A percentile compares a stretch with the other conserved stretches of the same genome.
These are phyloP conservation scores for Aptenodytes forsteri DNA, from an alignment of 2,113 vertebrate genomes.

Conservation along the genomic window DNA sequence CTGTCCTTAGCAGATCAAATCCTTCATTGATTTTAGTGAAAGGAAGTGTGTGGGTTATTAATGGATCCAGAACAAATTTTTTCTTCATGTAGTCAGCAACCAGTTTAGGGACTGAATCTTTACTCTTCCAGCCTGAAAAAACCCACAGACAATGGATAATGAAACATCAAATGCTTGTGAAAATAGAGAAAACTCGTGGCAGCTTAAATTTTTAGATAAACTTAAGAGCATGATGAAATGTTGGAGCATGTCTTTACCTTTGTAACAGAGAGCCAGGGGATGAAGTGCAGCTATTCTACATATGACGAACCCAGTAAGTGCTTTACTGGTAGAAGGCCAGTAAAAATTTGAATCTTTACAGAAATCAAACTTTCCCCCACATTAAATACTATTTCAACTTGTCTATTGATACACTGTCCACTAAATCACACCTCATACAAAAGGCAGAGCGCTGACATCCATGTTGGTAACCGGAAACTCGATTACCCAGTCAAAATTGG, in stretches of 20 bases:
- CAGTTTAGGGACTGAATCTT: constrained; percentile 80
- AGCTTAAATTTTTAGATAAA: not conserved
- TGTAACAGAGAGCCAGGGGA: not conserved
- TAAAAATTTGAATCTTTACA: not conserved
- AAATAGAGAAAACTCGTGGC: not conserved
- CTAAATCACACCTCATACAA: not conserved
- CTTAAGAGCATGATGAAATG: not conserved
- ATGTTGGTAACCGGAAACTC: not conserved
- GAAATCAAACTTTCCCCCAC: not conserved
- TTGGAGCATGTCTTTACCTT: not conserved
- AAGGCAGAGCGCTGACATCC: not conserved
- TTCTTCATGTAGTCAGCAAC: constrained; percentile 87
- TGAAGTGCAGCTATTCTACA: not conserved
- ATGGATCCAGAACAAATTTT: constrained; percentile 87
- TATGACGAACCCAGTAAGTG: not conserved
- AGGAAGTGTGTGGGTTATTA: constrained; percentile 86
- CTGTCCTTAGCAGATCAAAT: constrained; percentile 83
- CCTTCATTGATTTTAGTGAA: constrained; percentile 86
- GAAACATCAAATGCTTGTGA: not conserved
- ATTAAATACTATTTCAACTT: not conserved
- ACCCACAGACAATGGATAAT: not conserved
- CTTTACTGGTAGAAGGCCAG: not conserved
- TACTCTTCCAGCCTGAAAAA: constrained; percentile 70
- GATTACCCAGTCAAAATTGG: not conserved
- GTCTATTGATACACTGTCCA: not conserved